Base-by-base conservation (phyloP, 2,888 invertebrate species). In the Baronia brevicornis region DNA sequence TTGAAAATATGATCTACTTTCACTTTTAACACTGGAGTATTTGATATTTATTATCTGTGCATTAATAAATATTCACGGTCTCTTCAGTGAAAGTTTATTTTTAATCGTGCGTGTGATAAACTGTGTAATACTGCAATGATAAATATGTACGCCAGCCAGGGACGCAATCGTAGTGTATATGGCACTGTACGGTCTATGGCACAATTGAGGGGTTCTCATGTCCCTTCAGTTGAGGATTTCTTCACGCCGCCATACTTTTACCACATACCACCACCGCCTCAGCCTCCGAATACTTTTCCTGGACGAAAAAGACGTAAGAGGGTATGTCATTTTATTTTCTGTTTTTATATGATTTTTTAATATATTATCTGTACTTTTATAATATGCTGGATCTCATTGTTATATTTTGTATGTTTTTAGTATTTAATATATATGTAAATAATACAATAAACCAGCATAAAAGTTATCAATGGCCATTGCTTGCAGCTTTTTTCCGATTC, bases 101-200 rank as follows among this genome's bases (percentile, higher is more conserved):
- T 49, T 51, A 43, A 21, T 39, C 33, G 56, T 54, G 49, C 38
- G 36, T 44, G 51, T 54, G 54, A 34, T 26, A 36, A 42, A 36
- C 33, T 28, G 33, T 28, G 10, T 15, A 28, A 29, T 26, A 35
- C 41, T 64, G 68, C 40, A 34, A 75, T 69, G 69, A 66, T 77
- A 39, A 78, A 68, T 43, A 62, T 77, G 64, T 79, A 82, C 39
- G 60, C 64, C 24, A 70, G 49, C 25, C 70, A 68, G 28, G 66
- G 70, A 11, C 67, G 73, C 17, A 72, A 53, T 34, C 60, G 73
- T 41, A 80, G 60, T 42, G 46, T 73, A 41, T 80, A 80, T 38
- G 82, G 84, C n/a, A 82, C 84, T 1, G 80, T 82, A 38, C 58
- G 82, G 7, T 78, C 82, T 2, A 44, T 79, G 58, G 67, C 65